A percentile compares a stretch with the other conserved stretches of the same genome.
Conservation (phyloP, 1,140 invertebrate genomes). For the Philopotamus ludificatus region DNA sequence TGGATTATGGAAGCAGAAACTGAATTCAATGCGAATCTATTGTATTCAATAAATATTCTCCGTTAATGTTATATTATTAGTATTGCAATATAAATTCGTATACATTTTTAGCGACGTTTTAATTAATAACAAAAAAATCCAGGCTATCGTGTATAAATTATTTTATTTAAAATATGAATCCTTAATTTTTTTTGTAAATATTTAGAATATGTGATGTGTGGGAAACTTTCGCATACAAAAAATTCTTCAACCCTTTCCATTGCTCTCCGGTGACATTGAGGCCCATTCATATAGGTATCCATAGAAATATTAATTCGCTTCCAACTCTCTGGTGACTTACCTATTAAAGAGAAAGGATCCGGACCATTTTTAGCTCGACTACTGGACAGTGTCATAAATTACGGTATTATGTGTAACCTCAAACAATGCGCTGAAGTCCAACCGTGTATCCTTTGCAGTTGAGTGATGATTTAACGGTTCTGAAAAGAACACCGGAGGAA, state of each 20-base stretch:
- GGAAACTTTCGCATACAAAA: background rate
- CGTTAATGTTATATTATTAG: too few relatives aligned
- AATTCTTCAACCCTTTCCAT: background rate
- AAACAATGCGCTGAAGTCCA: background rate
- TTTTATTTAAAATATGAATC: too few relatives aligned
- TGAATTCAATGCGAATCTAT: too few relatives aligned
- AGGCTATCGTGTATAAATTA: too few relatives aligned
- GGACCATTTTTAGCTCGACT: background rate
- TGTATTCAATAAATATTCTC: too few relatives aligned
- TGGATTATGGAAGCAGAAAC: too few relatives aligned
- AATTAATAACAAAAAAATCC: too few relatives aligned
- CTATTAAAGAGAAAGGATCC: background rate
- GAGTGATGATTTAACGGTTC: conserved; percentile 11
- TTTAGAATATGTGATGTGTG: too few relatives aligned
- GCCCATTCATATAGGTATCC: background rate
- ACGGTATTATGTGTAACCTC: background rate
- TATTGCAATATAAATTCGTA: too few relatives aligned
- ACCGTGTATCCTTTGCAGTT: background rate
- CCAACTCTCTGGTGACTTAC: background rate
- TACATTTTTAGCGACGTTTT: too few relatives aligned
- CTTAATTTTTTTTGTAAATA: too few relatives aligned
- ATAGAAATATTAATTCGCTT: background rate
- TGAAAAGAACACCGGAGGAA: background rate
- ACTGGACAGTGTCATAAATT: background rate
- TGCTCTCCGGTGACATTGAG: background rate